Evolutionary conservation across 2,888 invertebrate genomes (phyloP).

Genomic region (Dicyrtomina minuta): DNA sequence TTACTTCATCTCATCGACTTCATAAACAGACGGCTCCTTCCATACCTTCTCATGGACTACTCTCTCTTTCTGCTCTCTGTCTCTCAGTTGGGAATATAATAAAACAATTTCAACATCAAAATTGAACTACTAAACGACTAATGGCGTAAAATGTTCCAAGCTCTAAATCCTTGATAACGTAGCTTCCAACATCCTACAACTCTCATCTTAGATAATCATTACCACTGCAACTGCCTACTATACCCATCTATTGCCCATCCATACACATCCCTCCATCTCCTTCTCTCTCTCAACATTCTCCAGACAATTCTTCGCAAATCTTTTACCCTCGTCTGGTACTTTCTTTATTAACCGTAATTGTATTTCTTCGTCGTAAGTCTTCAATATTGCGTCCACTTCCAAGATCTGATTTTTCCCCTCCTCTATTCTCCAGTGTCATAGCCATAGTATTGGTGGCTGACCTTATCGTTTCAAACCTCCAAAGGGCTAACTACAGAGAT

Average conservation of each 20-base stretch:
- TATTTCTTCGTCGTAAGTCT: no score
- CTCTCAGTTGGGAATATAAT: conserved; percentile 41
- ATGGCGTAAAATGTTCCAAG: conserved; percentile 36
- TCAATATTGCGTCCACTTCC: no score
- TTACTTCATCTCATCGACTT: conserved; percentile 32
- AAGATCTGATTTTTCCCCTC: neutral
- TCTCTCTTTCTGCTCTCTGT: no score
- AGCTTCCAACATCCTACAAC: conserved; percentile 2
- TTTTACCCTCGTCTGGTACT: neutral
- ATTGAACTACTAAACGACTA: conserved; percentile 43
- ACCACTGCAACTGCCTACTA: neutral
- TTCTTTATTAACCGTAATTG: no score
- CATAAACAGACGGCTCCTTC: conserved; percentile 30
- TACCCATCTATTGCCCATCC: conserved; percentile 1
- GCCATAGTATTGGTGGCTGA: no score
- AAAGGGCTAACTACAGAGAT: no score
- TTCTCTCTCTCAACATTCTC: neutral
- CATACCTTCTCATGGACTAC: no score
- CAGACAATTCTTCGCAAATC: neutral
- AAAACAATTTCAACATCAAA: conserved; percentile 45
- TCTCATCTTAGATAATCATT: conserved; percentile 22
- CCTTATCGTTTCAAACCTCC: no score
- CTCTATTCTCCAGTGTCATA: no score
- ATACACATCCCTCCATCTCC: neutral
- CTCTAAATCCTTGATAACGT: conserved; percentile 38